Base-by-base conservation (phyloP, 2,113 vertebrate genomes). In the Channa argus region DNA sequence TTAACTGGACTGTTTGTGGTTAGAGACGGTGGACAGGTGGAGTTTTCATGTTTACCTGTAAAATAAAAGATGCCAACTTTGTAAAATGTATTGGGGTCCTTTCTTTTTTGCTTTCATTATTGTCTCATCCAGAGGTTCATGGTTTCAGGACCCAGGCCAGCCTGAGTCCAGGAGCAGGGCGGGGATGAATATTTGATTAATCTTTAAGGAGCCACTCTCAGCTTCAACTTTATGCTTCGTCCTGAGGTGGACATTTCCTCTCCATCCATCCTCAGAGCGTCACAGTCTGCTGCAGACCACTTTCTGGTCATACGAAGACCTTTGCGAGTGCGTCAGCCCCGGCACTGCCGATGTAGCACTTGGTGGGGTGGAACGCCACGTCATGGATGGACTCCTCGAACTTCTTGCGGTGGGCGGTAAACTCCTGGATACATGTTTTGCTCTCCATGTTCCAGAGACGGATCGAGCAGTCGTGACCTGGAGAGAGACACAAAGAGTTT, bases 391-490 rank as follows among this genome's bases (percentile, higher is more conserved):
- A 97, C 89, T 99, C 98, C 41, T 98, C 96, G 41, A 95, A 96
- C 89, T 99, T 99, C 90, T 98, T 98, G 64, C 98, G 95, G 92
- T 99, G 98, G 50, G 97, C 97, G 2, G 97, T 99, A 91, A 99
- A 98, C 88, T 99, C 98, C 77, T 99, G 98, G 91, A 99, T 97
- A 90, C 98, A 99, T 0, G 97, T 99, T 90, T 97, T 98, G 85
- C 94, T 98, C 91, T 99, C 98, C 88, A 99, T 95, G 92, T 97
- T 99, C 98, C 98, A 99, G 77, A 99, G 94, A 51, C 97, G 97
- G 89, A 99, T 95, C 0, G 98, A 99, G 94, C 97, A 99, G 93
- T 99, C 98, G 14, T 99, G 97, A 93, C 98, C 98, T 99, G 91
- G 38, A 60, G n/a, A 34, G 38, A 12, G 3, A 8, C 4, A 1